Evolutionary conservation across 2,888 invertebrate genomes (phyloP).

Genomic region (Pyrrhia umbra): DNA sequence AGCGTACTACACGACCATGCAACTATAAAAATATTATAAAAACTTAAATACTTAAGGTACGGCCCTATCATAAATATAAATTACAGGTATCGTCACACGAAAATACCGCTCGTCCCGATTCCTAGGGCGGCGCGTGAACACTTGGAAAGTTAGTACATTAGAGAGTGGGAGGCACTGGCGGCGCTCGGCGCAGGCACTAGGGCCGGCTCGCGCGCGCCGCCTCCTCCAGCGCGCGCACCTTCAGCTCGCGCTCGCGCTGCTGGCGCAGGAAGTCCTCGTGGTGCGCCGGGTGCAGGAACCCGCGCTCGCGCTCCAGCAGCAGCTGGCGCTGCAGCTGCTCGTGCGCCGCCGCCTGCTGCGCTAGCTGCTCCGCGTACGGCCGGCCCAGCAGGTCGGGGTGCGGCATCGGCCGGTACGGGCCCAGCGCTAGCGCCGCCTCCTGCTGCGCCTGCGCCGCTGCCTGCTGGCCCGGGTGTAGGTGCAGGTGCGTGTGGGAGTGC

Average conservation of each 20-base stretch:
- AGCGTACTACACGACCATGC: constrained; percentile 88
- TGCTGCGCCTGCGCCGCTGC: constrained; percentile 91
- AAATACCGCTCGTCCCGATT: constrained; percentile 60
- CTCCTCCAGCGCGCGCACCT: constrained; percentile 96
- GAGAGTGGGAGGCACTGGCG: constrained; percentile 48
- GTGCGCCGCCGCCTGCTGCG: constrained; percentile 95
- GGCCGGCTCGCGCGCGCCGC: constrained; percentile 93
- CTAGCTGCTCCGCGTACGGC: constrained; percentile 95
- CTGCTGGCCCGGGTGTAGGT: constrained; percentile 94
- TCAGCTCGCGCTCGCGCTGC: constrained; percentile 96
- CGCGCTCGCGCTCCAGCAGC: constrained; percentile 94
- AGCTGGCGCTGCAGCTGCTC: constrained; percentile 96
- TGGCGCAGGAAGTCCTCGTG: constrained; percentile 91
- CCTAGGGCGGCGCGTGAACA: constrained; percentile 60
- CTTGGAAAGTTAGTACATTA: constrained; percentile 60
- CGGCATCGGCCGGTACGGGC: constrained; percentile 92
- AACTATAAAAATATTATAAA: constrained; percentile 87
- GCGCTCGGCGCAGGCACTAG: constrained; percentile 67
- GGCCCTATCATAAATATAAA: constrained; percentile 82
- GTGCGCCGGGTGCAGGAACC: constrained; percentile 90
- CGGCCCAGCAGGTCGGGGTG: constrained; percentile 95
- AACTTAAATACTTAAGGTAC: constrained; percentile 74
- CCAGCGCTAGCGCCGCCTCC: constrained; percentile 90
- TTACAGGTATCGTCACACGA: constrained; percentile 82
- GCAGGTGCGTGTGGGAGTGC: constrained; percentile 96